A percentile compares a stretch with the other conserved stretches of the same genome.
Evolutionary conservation across 2,888 invertebrate genomes (phyloP).

Genomic region (Melolontha melolontha): DNA sequence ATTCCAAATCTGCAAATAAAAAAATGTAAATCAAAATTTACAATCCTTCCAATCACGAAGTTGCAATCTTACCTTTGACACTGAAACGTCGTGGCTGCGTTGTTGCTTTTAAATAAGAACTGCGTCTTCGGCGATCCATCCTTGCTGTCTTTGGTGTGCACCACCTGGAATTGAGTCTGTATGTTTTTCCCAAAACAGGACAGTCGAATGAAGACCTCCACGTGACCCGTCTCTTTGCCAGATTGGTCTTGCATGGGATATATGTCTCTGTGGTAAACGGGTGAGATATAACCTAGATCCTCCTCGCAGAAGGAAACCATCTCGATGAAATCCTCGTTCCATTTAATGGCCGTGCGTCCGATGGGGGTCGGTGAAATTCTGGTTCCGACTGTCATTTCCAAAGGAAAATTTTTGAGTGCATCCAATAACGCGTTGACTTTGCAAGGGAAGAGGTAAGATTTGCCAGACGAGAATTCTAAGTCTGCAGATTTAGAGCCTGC

Average conservation of each 20-base stretch:
- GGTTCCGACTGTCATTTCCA: slow-evolving; percentile 68
- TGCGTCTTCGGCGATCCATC: slow-evolving; percentile 47
- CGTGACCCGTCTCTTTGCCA: slow-evolving; percentile 64
- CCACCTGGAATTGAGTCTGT: slow-evolving; percentile 58
- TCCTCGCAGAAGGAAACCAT: slow-evolving; percentile 65
- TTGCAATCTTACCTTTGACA: slow-evolving; percentile 56
- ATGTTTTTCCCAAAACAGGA: slow-evolving; percentile 68
- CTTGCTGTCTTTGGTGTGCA: slow-evolving; percentile 37
- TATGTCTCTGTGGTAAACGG: slow-evolving; percentile 61
- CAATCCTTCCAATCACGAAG: too few species aligned
- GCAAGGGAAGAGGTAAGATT: slow-evolving; percentile 69
- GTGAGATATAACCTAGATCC: slow-evolving; percentile 57
- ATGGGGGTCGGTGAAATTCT: slow-evolving; percentile 65
- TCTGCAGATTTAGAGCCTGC: slow-evolving; percentile 49
- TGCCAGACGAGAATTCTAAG: slow-evolving; percentile 67
- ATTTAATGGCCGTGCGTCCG: slow-evolving; percentile 65
- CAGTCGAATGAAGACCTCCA: slow-evolving; percentile 67
- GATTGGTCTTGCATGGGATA: slow-evolving; percentile 63
- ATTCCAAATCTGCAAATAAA: slow-evolving; percentile 46
- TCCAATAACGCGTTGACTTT: slow-evolving; percentile 66
- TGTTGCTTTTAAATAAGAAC: slow-evolving; percentile 57
- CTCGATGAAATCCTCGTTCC: slow-evolving; percentile 67
- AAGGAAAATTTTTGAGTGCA: slow-evolving; percentile 66
- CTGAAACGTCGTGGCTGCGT: slow-evolving; percentile 55
- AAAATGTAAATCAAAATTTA: too few species aligned